Evolutionary conservation across 2,888 invertebrate genomes (phyloP), one percentile per base, ranked within the genome.

Genomic region (Stomorhina lunata): DNA sequence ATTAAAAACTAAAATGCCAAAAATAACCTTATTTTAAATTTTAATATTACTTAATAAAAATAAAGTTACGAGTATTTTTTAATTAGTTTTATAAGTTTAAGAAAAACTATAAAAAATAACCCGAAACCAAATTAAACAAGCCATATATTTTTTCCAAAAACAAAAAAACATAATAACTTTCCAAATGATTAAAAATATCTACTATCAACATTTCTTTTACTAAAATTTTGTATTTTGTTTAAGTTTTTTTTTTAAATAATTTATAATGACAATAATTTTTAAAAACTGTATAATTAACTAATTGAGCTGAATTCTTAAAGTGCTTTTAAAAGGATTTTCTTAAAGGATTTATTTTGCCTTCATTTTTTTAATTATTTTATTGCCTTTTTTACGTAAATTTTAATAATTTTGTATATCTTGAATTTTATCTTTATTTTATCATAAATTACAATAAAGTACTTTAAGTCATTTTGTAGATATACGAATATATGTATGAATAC

Each of bases 241-340:
- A 68, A 53, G 50, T 68, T 55, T 55, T 17, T 27, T 1, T 45
- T 45, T 17, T 45, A 65, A 22, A 32, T 32, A 37, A 37, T 69
- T 63, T 55, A 6, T 20, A 63, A 20, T 50, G 81, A 81, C 81
- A 81, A 81, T 77, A 81, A 72, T 63, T 1, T 29, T 72, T 61
- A 9, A 7, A 25, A 66, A 75, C 57, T 17, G 32, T 27, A 4
- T 27, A 29, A 55, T 55, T 55, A 55, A 53, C 5, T 43, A 50
- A 73, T 32, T 50, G 73, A 82, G 81, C 78, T 78, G 77, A 82
- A 75, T 78, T 57, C 40, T 65, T 20, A 55, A 75, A 78, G 78
- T 73, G 78, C 81, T 82, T 73, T 53, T 53, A n/a, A n/a, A n/a
- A n/a, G n/a, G n/a, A n/a, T 40, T 57, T 3, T 55, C 29, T 27